These are phyloP conservation scores for Aphelenchoides bicaudatus DNA, from an alignment of 2,888 invertebrate species.

Conservation along the genomic window DNA sequence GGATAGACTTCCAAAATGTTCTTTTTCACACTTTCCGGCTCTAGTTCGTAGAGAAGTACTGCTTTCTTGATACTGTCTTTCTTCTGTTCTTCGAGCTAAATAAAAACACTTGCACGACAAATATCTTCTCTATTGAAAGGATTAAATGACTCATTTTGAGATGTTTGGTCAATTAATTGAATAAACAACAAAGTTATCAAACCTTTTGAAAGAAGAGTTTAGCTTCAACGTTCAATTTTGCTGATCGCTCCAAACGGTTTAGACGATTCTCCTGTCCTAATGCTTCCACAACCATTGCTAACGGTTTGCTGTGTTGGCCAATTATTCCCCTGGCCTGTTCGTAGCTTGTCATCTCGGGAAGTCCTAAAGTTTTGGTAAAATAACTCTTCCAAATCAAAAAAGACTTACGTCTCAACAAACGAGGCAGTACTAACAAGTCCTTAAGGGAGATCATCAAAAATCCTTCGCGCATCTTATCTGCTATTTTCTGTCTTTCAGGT, in stretches of 20 bases:
- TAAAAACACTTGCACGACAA: background rate
- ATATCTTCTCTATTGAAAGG: background rate
- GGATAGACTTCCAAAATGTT: slow-evolving; percentile 3
- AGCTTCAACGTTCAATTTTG: background rate
- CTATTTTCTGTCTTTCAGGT: background rate
- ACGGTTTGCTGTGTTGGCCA: background rate
- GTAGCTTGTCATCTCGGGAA: slow-evolving; percentile 10
- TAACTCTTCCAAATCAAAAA: no score
- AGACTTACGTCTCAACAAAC: no score
- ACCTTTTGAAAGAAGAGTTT: slow-evolving; percentile 12
- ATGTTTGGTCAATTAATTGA: no score
- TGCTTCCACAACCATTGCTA: slow-evolving; percentile 9
- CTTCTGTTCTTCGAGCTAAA: slow-evolving; percentile 12
- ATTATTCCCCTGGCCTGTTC: background rate
- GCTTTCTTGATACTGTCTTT: slow-evolving; percentile 1
- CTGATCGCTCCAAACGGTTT: slow-evolving; percentile 5
- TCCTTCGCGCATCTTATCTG: slow-evolving; percentile 5
- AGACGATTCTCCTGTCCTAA: slow-evolving; percentile 6
- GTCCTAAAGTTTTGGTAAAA: background rate
- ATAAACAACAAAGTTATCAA: background rate
- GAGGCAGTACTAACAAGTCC: no score
- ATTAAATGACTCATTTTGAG: no score
- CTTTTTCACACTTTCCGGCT: background rate
- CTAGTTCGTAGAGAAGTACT: background rate
- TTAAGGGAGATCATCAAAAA: slow-evolving; percentile 5